Evolutionary conservation across 2,113 vertebrate species (phyloP).

Genomic region (Phoxinus phoxinus): DNA sequence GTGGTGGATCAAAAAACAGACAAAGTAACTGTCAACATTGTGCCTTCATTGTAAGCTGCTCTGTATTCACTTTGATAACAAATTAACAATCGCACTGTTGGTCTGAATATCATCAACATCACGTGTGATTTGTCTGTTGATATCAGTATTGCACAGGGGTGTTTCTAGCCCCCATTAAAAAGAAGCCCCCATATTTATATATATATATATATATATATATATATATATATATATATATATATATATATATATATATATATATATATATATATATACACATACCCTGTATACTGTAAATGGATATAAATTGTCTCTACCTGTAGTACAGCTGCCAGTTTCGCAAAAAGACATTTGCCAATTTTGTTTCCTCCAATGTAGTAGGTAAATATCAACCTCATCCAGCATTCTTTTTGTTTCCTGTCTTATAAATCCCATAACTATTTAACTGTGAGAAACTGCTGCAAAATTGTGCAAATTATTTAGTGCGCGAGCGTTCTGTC

Average conservation of each 20-base stretch:
- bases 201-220: no score
- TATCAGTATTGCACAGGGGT: no score
- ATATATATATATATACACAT: no score
- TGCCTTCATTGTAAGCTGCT: not conserved
- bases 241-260: no score
- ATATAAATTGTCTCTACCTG: not conserved
- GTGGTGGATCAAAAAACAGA: not conserved
- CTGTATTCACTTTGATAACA: not conserved
- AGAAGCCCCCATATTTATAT: not conserved
- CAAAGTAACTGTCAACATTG: not conserved
- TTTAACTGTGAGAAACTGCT: not conserved
- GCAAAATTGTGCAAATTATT: not conserved
- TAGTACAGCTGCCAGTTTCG: not conserved
- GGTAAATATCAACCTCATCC: not conserved
- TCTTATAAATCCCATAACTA: not conserved
- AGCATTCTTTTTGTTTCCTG: not conserved
- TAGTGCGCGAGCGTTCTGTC: not conserved
- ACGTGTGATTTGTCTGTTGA: no score
- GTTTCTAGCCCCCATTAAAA: not conserved
- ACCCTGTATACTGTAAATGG: no score
- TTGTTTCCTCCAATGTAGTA: not conserved
- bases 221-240: no score
- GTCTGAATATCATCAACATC: not conserved
- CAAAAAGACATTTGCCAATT: not conserved
- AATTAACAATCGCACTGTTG: not conserved